These are phyloP conservation scores for Pseudonaja textilis DNA, from an alignment of 2,113 vertebrate genomes.

Conservation along the genomic window DNA sequence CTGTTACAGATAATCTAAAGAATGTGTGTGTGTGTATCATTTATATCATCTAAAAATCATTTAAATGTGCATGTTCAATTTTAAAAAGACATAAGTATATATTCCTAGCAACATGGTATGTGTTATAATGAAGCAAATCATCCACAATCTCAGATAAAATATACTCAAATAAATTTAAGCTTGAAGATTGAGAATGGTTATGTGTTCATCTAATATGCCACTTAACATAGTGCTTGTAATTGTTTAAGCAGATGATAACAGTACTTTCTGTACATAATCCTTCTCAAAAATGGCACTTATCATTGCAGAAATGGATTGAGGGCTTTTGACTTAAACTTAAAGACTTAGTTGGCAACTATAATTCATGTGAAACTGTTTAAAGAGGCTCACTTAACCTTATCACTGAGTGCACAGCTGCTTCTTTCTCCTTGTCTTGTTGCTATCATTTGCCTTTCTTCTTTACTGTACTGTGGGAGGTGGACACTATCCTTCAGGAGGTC, in stretches of 20 bases:
- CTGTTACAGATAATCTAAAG: neutral
- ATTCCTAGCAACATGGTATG: neutral
- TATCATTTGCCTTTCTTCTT: neutral
- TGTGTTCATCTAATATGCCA: neutral
- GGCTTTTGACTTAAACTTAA: neutral
- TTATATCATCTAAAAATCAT: neutral
- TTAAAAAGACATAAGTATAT: neutral
- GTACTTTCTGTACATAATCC: neutral
- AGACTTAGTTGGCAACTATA: neutral
- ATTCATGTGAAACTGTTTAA: neutral
- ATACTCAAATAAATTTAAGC: neutral
- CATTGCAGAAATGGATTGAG: neutral
- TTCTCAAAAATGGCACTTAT: neutral
- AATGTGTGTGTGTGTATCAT: no score
- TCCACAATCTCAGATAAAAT: neutral
- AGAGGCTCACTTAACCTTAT: neutral
- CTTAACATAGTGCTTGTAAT: neutral
- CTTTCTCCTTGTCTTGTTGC: neutral
- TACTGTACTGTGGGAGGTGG: neutral
- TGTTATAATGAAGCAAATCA: neutral
- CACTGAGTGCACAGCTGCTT: neutral
- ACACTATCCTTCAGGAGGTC: neutral
- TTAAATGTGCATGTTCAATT: neutral
- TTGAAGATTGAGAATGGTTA: neutral
- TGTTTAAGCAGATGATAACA: neutral